phyloP scores from a whole-genome alignment of 2,888 invertebrate genomes.

The Stenurella melanura region DNA sequence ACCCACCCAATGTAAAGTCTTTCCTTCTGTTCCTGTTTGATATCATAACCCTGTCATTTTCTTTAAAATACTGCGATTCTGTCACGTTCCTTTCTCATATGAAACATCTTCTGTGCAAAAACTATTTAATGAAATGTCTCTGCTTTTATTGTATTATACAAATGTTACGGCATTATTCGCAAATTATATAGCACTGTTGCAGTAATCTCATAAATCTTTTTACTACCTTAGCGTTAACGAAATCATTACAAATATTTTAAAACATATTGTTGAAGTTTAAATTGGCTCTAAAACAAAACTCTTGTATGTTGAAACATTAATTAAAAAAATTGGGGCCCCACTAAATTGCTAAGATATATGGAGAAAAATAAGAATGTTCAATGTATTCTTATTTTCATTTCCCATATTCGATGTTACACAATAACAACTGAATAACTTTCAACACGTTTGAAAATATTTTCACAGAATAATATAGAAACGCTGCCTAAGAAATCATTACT shows the following conservation, averaged over 20 bases:
- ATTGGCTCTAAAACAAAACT: too few relatives aligned
- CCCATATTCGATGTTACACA: too few relatives aligned
- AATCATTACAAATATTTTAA: not conserved
- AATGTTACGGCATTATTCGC: not conserved
- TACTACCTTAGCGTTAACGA: not conserved
- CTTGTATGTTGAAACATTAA: too few relatives aligned
- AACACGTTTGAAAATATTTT: too few relatives aligned
- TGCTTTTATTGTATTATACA: slow-evolving; percentile 7
- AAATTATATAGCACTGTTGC: not conserved
- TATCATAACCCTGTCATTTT: slow-evolving; percentile 36
- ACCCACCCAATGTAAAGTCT: slow-evolving; percentile 26
- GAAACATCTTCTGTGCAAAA: slow-evolving; percentile 10
- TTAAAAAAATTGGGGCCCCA: too few relatives aligned
- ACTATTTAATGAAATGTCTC: slow-evolving; percentile 29
- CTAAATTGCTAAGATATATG: too few relatives aligned
- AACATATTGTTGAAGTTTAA: not conserved
- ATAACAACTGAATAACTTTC: too few relatives aligned
- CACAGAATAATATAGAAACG: too few relatives aligned
- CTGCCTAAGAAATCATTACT: too few relatives aligned
- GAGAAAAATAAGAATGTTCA: too few relatives aligned
- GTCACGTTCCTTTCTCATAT: slow-evolving; percentile 41
- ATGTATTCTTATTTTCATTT: too few relatives aligned
- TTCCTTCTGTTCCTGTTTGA: slow-evolving; percentile 42
- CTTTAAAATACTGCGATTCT: slow-evolving; percentile 43
- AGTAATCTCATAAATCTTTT: slow-evolving; percentile 1